Conservation (phyloP, 2,113 vertebrate genomes). For the Clarias macrocephalus region DNA sequence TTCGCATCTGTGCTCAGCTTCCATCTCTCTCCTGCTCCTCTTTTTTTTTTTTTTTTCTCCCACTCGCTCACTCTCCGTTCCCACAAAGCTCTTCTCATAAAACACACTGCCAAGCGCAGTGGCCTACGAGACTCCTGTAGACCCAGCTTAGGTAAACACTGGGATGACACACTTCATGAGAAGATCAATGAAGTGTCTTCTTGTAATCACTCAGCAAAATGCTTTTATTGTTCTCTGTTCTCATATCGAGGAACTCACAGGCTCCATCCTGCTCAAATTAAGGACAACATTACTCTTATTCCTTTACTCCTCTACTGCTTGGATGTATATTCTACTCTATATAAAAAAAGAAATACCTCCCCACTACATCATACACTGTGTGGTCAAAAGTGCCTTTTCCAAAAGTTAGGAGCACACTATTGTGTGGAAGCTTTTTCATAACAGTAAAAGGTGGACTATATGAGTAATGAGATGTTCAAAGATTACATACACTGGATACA, state of each 20-base stretch:
- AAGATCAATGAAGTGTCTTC: conserved; percentile 12
- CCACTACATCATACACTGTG: neutral
- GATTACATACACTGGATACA: neutral
- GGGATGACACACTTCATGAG: conserved; percentile 23
- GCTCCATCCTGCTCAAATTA: conserved; percentile 23
- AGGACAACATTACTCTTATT: conserved; percentile 10
- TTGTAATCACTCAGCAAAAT: conserved; percentile 9
- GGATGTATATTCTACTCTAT: neutral
- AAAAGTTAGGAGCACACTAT: neutral
- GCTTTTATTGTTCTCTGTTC: conserved; percentile 26
- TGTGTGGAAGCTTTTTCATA: neutral
- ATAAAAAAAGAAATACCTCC: neutral
- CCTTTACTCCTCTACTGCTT: neutral
- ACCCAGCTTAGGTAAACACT: conserved; percentile 27
- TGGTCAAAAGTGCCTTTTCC: neutral
- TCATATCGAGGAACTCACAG: neutral
- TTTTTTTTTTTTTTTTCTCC: conserved; percentile 10
- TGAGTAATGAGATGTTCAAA: neutral
- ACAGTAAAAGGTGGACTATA: neutral
- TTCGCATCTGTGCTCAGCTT: conserved; percentile 59
- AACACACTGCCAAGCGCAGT: conserved; percentile 36
- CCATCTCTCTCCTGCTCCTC: conserved; percentile 35
- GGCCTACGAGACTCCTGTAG: conserved; percentile 28
- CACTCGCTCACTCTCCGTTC: conserved; percentile 26
- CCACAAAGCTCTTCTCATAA: conserved; percentile 38